Base-by-base conservation (phyloP, 1,140 invertebrate species). In the Wasmannia auropunctata region DNA sequence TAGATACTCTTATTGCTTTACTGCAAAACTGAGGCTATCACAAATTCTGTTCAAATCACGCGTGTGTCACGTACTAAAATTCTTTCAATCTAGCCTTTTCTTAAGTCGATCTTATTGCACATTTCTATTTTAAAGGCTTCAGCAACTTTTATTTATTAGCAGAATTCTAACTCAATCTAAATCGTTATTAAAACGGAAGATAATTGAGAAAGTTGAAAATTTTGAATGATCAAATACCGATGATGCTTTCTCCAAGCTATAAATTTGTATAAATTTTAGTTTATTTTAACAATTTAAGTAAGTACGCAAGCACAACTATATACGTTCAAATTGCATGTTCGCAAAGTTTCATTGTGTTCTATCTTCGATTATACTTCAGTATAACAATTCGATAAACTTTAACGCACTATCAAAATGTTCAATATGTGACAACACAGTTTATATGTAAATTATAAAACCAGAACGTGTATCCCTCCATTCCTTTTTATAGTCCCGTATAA, bases 341-440 rank as follows among this genome's bases (percentile, higher is more conserved):
- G 1, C 58, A 43, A 80, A 46, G 72, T 43, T 58, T 11, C 16
- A 37, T 80, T 3, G 46, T 16, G 14, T 81, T 51, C 28, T 31
- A 46, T 67, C 31, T 4, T 46, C n/a, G 2, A 2, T 72, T 40
- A 43, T 70, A 56, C 34, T 37, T 77, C 5, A 40, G 7, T 76
- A 74, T 63, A 90, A 90, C 75, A 83, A 60, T 90, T 81, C 1
- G 74, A 76, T 79, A 86, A 72, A 80, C 49, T 56, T 46, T 75
- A 88, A 76, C 79, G 19, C 43, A 75, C 85, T 90, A 90, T 87
- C 19, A 90, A 88, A 88, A 90, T 25, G 25, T 86, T 74, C 46
- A 87, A 87, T 63, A 46, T 43, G n/a, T n/a, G 34, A 62, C 19
- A 84, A 67, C 51, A 63, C 10, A 80, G 46, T 34, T 63, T 70